A percentile compares a stretch with the other conserved stretches of the same genome.
These are phyloP conservation scores for Rhinoderma darwinii DNA, from an alignment of 2,113 vertebrate genomes.

Conservation along the genomic window DNA sequence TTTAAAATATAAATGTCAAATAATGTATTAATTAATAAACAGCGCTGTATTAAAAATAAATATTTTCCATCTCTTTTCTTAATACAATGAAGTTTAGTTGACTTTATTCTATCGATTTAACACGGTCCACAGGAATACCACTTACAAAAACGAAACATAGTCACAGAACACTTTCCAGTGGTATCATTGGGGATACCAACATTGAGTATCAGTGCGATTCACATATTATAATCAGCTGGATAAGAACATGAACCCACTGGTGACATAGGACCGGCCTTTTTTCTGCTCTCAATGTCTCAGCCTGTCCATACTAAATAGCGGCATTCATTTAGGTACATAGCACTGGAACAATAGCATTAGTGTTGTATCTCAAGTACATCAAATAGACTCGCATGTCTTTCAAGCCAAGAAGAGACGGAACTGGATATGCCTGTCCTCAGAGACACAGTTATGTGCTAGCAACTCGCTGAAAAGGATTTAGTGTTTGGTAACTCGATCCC, in stretches of 20 bases:
- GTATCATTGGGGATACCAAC: background rate
- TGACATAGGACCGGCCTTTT: background rate
- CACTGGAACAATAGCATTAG: conserved; percentile 21
- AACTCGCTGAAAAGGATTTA: conserved; percentile 12
- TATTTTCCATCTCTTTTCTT: no score
- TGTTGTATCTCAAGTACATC: background rate
- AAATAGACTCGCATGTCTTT: conserved; percentile 20
- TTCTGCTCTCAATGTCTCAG: background rate
- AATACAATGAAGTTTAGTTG: no score
- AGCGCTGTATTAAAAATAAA: no score
- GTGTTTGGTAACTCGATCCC: conserved; percentile 43
- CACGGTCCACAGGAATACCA: no score
- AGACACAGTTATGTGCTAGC: background rate
- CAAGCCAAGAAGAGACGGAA: conserved; percentile 10
- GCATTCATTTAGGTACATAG: conserved; percentile 15
- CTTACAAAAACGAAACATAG: no score
- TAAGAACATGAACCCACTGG: background rate
- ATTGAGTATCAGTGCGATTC: background rate
- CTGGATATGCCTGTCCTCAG: conserved; percentile 50
- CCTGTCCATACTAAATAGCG: background rate
- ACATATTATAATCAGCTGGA: background rate
- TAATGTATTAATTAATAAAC: no score
- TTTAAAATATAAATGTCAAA: no score
- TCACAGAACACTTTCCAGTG: background rate
- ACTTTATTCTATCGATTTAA: no score